These are phyloP conservation scores for Embiotoca jacksoni DNA, from an alignment of 2,113 vertebrate genomes.

Conservation along the genomic window DNA sequence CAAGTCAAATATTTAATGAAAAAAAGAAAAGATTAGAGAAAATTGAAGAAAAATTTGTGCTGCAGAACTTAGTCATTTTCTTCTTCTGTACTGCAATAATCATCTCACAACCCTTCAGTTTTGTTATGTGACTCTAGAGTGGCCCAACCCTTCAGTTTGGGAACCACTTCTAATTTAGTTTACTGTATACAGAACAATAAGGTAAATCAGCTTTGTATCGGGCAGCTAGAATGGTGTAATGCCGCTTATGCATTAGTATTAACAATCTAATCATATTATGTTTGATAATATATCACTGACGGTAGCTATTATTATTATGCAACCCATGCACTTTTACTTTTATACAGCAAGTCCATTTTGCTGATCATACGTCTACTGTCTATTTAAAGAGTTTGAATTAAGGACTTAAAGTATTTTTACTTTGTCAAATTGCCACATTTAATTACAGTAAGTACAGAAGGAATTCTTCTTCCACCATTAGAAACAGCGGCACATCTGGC, in stretches of 20 bases:
- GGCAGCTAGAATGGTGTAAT: neutral
- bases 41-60: neutral
- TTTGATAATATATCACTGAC: neutral
- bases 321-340: too few species aligned
- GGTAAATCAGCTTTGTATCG: neutral
- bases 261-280: neutral
- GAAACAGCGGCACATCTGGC: conserved; percentile 5
- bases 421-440: neutral
- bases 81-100: neutral
- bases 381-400: too few species aligned
- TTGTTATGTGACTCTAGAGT: too few species aligned
- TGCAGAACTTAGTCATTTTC: neutral
- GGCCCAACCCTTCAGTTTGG: too few species aligned
- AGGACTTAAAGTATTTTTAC: neutral
- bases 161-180: neutral
- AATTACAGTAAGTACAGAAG: neutral
- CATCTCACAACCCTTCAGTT: neutral
- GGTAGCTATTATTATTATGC: too few species aligned
- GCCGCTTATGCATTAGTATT: neutral
- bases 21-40: neutral
- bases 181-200: neutral
- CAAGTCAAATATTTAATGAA: too few species aligned
- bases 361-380: too few species aligned
- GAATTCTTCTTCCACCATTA: neutral
- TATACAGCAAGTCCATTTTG: too few species aligned